Conservation (phyloP, 2,888 invertebrate species). For the Copidosoma aretas region DNA sequence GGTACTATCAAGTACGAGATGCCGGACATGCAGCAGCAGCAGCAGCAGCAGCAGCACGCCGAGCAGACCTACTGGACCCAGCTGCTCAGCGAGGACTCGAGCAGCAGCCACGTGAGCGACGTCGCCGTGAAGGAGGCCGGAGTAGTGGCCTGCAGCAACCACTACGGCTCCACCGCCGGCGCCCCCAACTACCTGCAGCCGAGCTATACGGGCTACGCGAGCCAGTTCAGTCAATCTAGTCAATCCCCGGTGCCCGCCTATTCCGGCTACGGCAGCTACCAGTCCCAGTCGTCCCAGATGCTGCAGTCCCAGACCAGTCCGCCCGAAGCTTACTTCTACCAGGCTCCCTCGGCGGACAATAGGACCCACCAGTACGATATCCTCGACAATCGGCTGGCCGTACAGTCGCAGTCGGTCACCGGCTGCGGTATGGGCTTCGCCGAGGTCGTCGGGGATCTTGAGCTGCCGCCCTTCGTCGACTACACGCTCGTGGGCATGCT, state of each 20-base stretch:
- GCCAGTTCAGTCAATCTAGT: slow-evolving; percentile 42
- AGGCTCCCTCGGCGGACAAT: slow-evolving; percentile 45
- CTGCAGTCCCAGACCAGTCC: slow-evolving; percentile 50
- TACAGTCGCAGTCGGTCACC: slow-evolving; percentile 12
- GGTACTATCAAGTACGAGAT: slow-evolving; percentile 72
- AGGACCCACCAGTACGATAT: slow-evolving; percentile 57
- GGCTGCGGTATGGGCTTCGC: neutral
- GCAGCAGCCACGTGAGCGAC: slow-evolving; percentile 57
- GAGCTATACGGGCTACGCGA: slow-evolving; percentile 12
- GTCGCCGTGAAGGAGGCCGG: slow-evolving; percentile 61
- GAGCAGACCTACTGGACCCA: slow-evolving; percentile 58
- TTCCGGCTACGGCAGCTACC: slow-evolving; percentile 48
- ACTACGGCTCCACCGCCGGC: slow-evolving; percentile 41
- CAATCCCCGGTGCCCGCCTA: slow-evolving; percentile 49
- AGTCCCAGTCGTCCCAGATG: neutral
- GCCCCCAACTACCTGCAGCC: neutral
- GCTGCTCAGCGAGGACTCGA: slow-evolving; percentile 59
- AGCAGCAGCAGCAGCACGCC: too few species aligned
- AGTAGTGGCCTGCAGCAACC: slow-evolving; percentile 60
- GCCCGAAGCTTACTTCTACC: slow-evolving; percentile 51
- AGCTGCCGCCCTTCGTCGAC: slow-evolving; percentile 58
- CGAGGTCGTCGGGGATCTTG: slow-evolving; percentile 42
- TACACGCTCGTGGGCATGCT: slow-evolving; percentile 60
- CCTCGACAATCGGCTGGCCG: slow-evolving; percentile 54
- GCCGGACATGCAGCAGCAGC: slow-evolving; percentile 59